These are phyloP conservation scores for Aythya baeri DNA, from an alignment of 2,113 vertebrate species.

Conservation along the genomic window DNA sequence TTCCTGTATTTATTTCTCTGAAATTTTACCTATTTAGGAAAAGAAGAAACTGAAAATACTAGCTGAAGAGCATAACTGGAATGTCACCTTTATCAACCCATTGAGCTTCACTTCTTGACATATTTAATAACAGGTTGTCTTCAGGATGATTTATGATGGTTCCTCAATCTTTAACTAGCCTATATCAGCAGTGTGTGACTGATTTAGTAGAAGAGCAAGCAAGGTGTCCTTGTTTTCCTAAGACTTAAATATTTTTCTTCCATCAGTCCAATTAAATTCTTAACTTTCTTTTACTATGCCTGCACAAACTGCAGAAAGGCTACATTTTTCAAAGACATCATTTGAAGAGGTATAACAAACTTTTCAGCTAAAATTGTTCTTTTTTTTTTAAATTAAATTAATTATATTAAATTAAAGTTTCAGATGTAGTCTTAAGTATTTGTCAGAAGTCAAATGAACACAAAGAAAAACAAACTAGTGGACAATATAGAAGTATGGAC, in stretches of 20 bases:
- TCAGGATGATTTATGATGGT: slow-evolving; percentile 25
- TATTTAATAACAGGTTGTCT: slow-evolving; percentile 18
- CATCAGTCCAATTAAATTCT: not conserved
- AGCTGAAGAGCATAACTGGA: not conserved
- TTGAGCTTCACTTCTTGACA: not conserved
- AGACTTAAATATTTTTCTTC: not conserved
- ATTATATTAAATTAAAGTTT: no score
- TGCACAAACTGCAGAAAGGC: not conserved
- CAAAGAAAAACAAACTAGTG: not conserved
- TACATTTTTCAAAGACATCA: not conserved
- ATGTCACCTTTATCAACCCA: not conserved
- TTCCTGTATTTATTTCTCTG: not conserved
- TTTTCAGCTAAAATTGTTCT: not conserved
- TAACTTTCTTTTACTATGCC: not conserved
- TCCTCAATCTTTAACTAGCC: not conserved
- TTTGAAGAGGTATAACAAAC: not conserved
- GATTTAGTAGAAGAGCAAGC: not conserved
- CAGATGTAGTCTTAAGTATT: not conserved
- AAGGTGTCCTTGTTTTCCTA: slow-evolving; percentile 7
- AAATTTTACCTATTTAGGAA: not conserved
- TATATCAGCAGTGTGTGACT: not conserved
- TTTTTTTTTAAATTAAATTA: no score
- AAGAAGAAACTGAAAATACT: slow-evolving; percentile 1
- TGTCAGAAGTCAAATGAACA: not conserved
- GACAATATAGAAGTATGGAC: accelerated